Percentiles rank a stretch among this genome's conserved stretches.
Conservation (phyloP, 92 coral and sea anemone species). For the Parazoanthus darwini region DNA sequence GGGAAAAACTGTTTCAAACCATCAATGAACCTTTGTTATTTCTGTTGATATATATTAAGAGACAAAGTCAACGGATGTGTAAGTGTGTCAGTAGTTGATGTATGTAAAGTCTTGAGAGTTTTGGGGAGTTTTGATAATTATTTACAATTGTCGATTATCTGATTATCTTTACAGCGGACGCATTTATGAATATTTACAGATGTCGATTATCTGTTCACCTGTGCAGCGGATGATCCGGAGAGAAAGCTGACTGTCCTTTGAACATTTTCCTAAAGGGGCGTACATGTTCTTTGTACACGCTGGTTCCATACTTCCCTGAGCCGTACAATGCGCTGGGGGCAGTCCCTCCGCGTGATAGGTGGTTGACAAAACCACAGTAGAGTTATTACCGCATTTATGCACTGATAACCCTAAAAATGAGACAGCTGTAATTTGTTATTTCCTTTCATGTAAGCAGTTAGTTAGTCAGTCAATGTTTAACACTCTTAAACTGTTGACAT, state of each 20-base stretch:
- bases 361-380: not conserved
- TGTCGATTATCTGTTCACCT: not conserved
- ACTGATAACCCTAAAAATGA: not conserved
- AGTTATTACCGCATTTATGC: slow-evolving; percentile 4
- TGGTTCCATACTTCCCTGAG: not conserved
- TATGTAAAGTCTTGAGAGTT: no score
- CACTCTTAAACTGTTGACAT: no score
- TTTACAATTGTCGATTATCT: not conserved
- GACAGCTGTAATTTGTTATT: not conserved
- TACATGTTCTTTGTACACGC: not conserved
- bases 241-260: not conserved
- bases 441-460: no score
- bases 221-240: slow-evolving; percentile 12
- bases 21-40: no score
- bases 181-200: not conserved
- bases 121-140: no score
- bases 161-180: slow-evolving; percentile 16
- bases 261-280: not conserved
- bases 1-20: no score
- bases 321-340: not conserved
- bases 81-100: no score
- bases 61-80: no score
- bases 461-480: no score
- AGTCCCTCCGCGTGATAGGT: not conserved
- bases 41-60: no score